phyloP scores from a whole-genome alignment of 2,888 invertebrate genomes.

The Eilema depressum region DNA sequence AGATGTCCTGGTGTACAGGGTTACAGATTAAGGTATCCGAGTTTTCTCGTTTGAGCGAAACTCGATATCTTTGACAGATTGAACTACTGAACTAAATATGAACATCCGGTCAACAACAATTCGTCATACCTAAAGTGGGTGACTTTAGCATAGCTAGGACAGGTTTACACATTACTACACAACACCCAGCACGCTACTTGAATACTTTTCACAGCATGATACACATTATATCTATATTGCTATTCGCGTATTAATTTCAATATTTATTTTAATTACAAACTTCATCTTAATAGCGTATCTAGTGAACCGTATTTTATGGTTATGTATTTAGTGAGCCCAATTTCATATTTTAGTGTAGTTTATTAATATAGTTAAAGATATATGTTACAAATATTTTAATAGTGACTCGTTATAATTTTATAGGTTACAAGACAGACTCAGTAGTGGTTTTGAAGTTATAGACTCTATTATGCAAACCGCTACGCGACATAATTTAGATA shows the following conservation, averaged over 20 bases:
- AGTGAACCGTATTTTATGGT: conserved; percentile 8
- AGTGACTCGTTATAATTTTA: not conserved
- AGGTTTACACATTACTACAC: not conserved
- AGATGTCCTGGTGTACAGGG: no score
- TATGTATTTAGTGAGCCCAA: not conserved
- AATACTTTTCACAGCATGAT: conserved; percentile 19
- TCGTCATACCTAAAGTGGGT: not conserved
- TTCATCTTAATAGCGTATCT: conserved; percentile 6
- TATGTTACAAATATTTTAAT: not conserved
- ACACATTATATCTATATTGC: conserved; percentile 12
- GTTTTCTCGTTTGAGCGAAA: not conserved
- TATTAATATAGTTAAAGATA: not conserved
- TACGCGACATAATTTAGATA: no score
- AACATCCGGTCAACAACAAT: not conserved
- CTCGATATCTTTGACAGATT: not conserved
- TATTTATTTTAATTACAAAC: conserved; percentile 14
- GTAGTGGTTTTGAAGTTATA: not conserved
- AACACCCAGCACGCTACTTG: conserved; percentile 1
- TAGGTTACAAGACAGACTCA: not conserved
- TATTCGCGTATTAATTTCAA: conserved; percentile 9
- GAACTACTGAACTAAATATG: not conserved
- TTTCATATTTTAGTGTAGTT: not conserved
- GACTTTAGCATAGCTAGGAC: not conserved
- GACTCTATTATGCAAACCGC: no score
- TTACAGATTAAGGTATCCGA: no score